phyloP scores from a whole-genome alignment of 2,113 vertebrate species.

The Oreocharis arfaki region DNA sequence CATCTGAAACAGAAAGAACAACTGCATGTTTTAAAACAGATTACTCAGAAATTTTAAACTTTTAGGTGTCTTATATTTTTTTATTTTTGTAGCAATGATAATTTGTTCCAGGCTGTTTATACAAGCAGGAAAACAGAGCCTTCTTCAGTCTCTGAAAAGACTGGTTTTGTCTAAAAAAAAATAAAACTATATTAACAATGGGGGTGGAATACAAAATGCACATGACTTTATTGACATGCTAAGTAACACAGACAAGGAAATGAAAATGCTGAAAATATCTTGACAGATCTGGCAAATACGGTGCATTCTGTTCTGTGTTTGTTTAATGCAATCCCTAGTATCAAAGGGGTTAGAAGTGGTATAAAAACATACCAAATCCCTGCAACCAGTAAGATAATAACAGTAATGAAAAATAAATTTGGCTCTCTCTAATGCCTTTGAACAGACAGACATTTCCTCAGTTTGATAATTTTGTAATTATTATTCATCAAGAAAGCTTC shows the following conservation, averaged over 20 bases:
- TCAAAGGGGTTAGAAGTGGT: slow-evolving; percentile 9
- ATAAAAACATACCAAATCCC: slow-evolving; percentile 1
- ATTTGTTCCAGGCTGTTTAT: neutral
- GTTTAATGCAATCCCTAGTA: slow-evolving; percentile 35
- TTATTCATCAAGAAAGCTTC: neutral
- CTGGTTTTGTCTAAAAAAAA: neutral
- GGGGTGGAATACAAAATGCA: neutral
- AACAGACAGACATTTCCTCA: neutral
- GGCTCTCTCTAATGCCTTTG: neutral
- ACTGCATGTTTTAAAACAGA: neutral
- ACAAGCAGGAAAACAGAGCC: neutral
- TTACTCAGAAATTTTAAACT: neutral
- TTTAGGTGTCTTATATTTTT: neutral
- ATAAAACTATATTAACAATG: neutral
- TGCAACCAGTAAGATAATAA: neutral
- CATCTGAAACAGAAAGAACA: slow-evolving; percentile 76
- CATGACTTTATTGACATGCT: neutral
- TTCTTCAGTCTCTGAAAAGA: neutral
- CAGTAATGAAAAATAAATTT: neutral
- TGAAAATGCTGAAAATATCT: slow-evolving; percentile 39
- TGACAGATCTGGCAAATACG: slow-evolving; percentile 4
- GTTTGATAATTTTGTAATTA: neutral
- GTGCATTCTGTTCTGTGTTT: slow-evolving; percentile 27
- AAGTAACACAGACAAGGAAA: neutral
- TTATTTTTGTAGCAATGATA: neutral